Evolutionary conservation across 2,888 invertebrate species (phyloP).

Genomic region (Ophioninae sp.): DNA sequence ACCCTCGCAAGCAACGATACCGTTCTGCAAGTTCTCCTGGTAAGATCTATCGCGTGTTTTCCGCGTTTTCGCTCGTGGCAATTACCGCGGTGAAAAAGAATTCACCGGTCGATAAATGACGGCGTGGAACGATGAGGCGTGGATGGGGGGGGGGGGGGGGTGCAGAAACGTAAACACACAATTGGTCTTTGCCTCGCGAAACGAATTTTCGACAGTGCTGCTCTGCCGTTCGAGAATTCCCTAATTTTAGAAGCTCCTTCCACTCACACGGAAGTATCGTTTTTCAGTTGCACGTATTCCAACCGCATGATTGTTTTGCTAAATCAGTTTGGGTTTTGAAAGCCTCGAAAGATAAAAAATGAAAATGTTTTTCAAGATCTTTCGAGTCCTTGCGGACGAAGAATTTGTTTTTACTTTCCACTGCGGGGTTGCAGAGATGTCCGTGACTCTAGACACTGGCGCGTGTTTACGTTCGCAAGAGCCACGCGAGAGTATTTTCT

Average conservation of each 20-base stretch:
- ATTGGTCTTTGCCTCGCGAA: slow-evolving; percentile 1
- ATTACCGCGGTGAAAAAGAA: not conserved
- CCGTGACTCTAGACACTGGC: not conserved
- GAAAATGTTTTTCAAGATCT: not conserved
- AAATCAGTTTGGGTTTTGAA: not conserved
- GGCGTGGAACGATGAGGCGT: too few relatives aligned
- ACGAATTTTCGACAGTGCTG: slow-evolving; percentile 16
- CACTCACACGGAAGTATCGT: slow-evolving; percentile 17
- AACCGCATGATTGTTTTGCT: not conserved
- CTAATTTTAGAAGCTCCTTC: slow-evolving; percentile 17
- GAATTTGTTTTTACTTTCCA: not conserved
- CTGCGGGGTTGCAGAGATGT: not conserved
- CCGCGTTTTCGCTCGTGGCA: not conserved
- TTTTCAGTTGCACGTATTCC: slow-evolving; percentile 5
- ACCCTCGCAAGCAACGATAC: slow-evolving; percentile 40
- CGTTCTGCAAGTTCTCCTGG: slow-evolving; percentile 52
- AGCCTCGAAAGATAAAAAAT: not conserved
- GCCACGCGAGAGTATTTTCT: not conserved
- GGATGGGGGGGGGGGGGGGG: not conserved
- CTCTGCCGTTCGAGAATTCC: slow-evolving; percentile 3
- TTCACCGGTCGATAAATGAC: not conserved
- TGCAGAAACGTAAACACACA: not conserved
- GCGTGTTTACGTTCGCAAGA: not conserved
- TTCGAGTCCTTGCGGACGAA: not conserved
- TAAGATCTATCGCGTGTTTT: slow-evolving; percentile 43